These are phyloP conservation scores for Ictidomys tridecemlineatus DNA, from an alignment of 2,113 vertebrate species.

Conservation along the genomic window DNA sequence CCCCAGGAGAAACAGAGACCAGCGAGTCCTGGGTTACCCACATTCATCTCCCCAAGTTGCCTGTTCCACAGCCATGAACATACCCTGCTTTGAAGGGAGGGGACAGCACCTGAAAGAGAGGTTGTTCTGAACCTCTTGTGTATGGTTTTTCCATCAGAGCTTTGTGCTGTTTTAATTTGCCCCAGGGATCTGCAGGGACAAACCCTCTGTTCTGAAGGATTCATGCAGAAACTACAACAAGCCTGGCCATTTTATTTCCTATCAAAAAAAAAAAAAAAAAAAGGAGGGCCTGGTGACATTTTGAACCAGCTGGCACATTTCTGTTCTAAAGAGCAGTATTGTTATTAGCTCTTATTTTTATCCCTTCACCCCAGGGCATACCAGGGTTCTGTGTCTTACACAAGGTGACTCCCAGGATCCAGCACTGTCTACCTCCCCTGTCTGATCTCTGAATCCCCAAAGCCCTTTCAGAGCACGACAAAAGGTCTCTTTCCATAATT, in stretches of 20 bases:
- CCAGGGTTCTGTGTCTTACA: slow-evolving; percentile 5
- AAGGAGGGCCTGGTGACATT: slow-evolving; percentile 13
- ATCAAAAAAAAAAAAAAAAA: neutral
- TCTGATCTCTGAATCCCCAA: slow-evolving; percentile 58
- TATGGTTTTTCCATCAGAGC: slow-evolving; percentile 54
- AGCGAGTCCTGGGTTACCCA: neutral
- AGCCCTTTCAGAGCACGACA: slow-evolving; percentile 21
- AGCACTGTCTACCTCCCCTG: neutral
- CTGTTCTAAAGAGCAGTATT: slow-evolving; percentile 45
- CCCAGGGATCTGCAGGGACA: slow-evolving; percentile 30
- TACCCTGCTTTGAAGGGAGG: neutral
- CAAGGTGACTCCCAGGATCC: slow-evolving; percentile 16
- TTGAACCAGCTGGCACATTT: slow-evolving; percentile 55
- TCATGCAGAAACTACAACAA: slow-evolving; percentile 38
- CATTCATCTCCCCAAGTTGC: neutral
- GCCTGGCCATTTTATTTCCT: slow-evolving; percentile 64
- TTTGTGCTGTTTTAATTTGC: slow-evolving; percentile 61
- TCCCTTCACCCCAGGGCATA: slow-evolving; percentile 21
- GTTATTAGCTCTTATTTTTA: slow-evolving; percentile 8
- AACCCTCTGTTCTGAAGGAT: slow-evolving; percentile 63
- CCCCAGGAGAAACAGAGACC: neutral
- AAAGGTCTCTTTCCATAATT: slow-evolving; percentile 40
- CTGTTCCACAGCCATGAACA: neutral
- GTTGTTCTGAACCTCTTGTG: neutral
- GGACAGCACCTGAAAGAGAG: neutral